Evolutionary conservation across 2,113 vertebrate genomes (phyloP).

Genomic region (Hippocampus zosterae): DNA sequence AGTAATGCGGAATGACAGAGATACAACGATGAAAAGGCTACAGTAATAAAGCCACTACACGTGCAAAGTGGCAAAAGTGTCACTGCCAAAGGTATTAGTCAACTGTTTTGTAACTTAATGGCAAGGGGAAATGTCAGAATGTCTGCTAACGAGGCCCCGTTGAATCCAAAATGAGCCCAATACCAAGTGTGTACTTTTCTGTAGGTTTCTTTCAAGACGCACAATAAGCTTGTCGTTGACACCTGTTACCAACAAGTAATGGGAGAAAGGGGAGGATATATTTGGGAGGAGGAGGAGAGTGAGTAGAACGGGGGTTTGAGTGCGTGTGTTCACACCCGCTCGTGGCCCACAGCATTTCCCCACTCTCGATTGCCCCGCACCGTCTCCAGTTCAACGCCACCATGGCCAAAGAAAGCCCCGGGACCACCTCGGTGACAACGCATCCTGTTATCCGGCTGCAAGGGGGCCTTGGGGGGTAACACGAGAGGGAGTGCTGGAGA

Average conservation of each 20-base stretch:
- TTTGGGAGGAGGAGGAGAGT: slow-evolving; percentile 1
- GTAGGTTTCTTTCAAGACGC: not conserved
- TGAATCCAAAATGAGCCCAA: not conserved
- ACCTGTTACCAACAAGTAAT: not conserved
- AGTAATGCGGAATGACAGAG: too few relatives aligned
- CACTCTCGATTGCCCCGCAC: not conserved
- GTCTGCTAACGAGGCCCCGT: not conserved
- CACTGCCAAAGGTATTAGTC: not conserved
- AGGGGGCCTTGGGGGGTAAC: slow-evolving; percentile 5
- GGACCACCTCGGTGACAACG: slow-evolving; percentile 19
- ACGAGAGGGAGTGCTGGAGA: slow-evolving; percentile 3
- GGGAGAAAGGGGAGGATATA: slow-evolving; percentile 34
- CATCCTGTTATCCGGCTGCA: not conserved
- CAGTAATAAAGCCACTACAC: not conserved
- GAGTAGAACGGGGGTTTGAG: not conserved
- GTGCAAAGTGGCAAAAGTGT: not conserved
- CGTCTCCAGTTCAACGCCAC: not conserved
- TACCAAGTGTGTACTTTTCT: not conserved
- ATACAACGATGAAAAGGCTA: too few relatives aligned
- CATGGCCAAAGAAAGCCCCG: slow-evolving; percentile 25
- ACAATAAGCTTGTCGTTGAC: not conserved
- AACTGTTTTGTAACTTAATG: too few relatives aligned
- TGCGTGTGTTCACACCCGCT: not conserved
- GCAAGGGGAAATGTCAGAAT: not conserved
- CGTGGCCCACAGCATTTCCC: not conserved